Conservation (phyloP, 2,113 vertebrate species). For the Suricata suricatta region DNA sequence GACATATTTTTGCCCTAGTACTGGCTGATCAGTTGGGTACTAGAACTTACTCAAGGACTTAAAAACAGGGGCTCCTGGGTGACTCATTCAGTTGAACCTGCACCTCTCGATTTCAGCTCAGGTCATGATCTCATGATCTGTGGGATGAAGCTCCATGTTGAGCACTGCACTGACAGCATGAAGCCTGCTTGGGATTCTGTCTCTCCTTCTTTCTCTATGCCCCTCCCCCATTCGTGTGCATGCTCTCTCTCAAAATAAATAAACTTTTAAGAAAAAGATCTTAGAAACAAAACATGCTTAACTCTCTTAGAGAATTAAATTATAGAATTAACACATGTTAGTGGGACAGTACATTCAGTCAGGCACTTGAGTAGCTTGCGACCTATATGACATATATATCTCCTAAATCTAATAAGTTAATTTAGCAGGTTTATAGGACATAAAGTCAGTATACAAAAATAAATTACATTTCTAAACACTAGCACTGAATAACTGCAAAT, state of each 20-base stretch:
- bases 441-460: not conserved
- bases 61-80: not conserved
- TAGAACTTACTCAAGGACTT: not conserved
- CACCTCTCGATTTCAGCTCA: no score
- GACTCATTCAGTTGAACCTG: no score
- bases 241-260: no score
- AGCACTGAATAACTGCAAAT: not conserved
- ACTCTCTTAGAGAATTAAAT: not conserved
- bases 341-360: not conserved
- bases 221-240: no score
- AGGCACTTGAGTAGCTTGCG: not conserved
- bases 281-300: not conserved
- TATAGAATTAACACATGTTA: not conserved
- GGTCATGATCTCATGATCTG: no score
- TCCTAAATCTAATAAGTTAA: not conserved
- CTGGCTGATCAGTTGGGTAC: not conserved
- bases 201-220: no score
- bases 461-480: not conserved
- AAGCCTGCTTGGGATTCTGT: no score
- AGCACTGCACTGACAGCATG: no score
- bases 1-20: not conserved
- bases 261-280: not conserved
- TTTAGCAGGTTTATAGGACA: not conserved
- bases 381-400: not conserved
- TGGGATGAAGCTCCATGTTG: no score